Conservation (phyloP, 2,113 vertebrate species). For the Larimichthys crocea region DNA sequence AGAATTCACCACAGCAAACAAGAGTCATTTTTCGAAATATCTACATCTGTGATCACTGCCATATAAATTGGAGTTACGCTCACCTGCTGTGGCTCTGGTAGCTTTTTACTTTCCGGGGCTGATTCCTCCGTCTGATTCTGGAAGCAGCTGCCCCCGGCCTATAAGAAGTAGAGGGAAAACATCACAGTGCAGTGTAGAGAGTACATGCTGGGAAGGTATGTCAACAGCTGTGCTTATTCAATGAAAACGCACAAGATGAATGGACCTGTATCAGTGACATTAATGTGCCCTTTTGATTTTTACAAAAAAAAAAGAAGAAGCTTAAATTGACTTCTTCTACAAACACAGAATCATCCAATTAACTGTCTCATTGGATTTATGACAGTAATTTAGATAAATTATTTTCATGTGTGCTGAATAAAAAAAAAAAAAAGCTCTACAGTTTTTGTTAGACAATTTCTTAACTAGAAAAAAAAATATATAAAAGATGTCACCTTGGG, state of each 20-base stretch:
- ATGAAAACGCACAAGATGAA: slow-evolving; percentile 8
- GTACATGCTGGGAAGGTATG: slow-evolving; percentile 13
- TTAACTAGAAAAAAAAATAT: not conserved
- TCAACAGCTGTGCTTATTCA: slow-evolving; percentile 8
- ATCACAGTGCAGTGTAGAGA: not conserved
- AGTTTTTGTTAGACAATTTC: not conserved
- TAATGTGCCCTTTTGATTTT: slow-evolving; percentile 6
- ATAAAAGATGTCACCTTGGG: slow-evolving; percentile 1
- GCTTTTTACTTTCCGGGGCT: slow-evolving; percentile 74
- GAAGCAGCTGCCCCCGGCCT: slow-evolving; percentile 79
- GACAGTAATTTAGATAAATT: not conserved
- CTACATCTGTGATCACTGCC: slow-evolving; percentile 13
- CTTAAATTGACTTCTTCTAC: not conserved
- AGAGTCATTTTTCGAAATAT: not conserved
- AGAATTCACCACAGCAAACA: not conserved
- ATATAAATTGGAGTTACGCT: slow-evolving; percentile 17
- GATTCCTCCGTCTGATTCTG: slow-evolving; percentile 81
- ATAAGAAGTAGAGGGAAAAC: slow-evolving; percentile 14
- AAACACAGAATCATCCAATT: slow-evolving; percentile 4
- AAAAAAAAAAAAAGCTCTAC: not conserved
- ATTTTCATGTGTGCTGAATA: not conserved
- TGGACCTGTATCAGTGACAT: not conserved
- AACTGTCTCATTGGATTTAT: not conserved
- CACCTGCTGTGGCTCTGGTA: slow-evolving; percentile 78
- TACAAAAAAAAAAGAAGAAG: not conserved